Percentiles rank a stretch among this genome's conserved stretches.
Evolutionary conservation across 2,797 vertebrate species (phyloP).

Genomic region (Cheracebus regulus): DNA sequence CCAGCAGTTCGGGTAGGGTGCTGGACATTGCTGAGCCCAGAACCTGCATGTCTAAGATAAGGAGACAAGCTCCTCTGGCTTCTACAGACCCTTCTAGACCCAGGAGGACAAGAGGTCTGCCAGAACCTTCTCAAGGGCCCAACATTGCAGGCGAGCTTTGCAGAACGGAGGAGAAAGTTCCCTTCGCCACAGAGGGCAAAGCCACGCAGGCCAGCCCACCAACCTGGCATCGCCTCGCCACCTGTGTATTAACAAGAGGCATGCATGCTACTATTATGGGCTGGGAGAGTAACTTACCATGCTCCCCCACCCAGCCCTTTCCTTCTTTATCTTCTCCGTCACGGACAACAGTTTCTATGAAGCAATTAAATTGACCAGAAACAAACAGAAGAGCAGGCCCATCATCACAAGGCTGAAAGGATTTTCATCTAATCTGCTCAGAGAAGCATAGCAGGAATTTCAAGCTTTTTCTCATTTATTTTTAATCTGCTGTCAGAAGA

Average conservation of each 20-base stretch:
- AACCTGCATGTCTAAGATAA: not conserved
- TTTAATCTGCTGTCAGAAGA: conserved; percentile 50
- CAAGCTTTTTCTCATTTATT: not conserved
- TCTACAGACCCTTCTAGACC: not conserved
- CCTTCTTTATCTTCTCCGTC: not conserved
- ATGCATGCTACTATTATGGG: fast-evolving
- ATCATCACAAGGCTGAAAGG: not conserved
- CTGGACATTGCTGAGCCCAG: not conserved
- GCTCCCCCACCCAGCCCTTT: fast-evolving
- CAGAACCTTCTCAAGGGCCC: not conserved
- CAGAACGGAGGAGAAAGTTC: not conserved
- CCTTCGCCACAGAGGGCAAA: not conserved
- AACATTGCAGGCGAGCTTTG: not conserved
- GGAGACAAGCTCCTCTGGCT: not conserved
- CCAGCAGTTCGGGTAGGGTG: not conserved
- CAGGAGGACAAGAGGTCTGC: not conserved
- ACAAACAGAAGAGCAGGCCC: not conserved
- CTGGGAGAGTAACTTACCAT: not conserved
- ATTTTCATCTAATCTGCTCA: conserved; percentile 1
- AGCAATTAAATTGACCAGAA: conserved; percentile 39
- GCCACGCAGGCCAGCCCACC: fast-evolving
- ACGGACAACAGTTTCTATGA: not conserved
- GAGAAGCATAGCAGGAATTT: not conserved
- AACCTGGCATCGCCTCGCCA: not conserved
- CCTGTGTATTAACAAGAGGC: not conserved